Conservation (phyloP, 2,888 invertebrate species). For the Clunio marinus region DNA sequence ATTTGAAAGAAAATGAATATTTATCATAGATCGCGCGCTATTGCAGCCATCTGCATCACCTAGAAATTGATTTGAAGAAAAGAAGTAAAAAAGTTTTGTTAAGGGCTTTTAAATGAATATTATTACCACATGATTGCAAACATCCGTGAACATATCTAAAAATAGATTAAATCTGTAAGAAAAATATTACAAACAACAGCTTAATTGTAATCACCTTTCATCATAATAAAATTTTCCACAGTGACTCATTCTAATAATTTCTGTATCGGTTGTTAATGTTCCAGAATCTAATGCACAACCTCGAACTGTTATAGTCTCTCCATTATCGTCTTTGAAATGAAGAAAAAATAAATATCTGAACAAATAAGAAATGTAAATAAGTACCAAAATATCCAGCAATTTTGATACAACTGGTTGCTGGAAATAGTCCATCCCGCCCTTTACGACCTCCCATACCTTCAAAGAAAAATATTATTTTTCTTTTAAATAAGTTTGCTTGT, state of each 20-base stretch:
- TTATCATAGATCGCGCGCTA: slow-evolving; percentile 6
- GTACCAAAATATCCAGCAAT: slow-evolving; percentile 86
- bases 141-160: slow-evolving; percentile 83
- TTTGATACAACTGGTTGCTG: slow-evolving; percentile 92
- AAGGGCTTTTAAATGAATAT: too few species aligned
- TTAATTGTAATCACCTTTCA: slow-evolving; percentile 60
- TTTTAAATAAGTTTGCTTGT: background rate
- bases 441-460: slow-evolving; percentile 80
- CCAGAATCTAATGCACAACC: slow-evolving; percentile 95
- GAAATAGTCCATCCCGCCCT: slow-evolving; percentile 87
- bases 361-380: slow-evolving; percentile 41
- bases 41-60: slow-evolving; percentile 35
- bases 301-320: slow-evolving; percentile 78
- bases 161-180: background rate
- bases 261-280: slow-evolving; percentile 91
- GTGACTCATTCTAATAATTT: slow-evolving; percentile 95
- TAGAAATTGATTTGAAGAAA: too few species aligned
- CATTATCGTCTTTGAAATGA: slow-evolving; percentile 63
- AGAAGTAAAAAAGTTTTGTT: too few species aligned
- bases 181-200: background rate
- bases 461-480: background rate
- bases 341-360: background rate
- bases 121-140: slow-evolving; percentile 57
- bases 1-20: too few species aligned
- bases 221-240: slow-evolving; percentile 92